Conservation (phyloP, 2,797 vertebrate species). For the Chelonia mydas region DNA sequence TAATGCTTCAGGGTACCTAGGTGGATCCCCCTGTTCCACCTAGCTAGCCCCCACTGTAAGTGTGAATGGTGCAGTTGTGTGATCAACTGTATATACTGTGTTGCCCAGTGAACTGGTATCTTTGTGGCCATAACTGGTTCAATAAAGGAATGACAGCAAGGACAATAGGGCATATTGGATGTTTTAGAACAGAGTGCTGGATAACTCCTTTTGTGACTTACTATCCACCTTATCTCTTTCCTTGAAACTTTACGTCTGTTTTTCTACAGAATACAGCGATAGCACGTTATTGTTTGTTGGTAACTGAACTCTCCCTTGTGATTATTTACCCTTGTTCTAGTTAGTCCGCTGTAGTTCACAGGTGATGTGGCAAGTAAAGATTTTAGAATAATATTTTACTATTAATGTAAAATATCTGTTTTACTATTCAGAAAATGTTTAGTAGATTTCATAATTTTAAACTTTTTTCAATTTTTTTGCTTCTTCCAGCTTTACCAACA, state of each 20-base stretch:
- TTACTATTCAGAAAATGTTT: neutral
- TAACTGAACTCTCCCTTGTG: neutral
- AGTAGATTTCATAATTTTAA: neutral
- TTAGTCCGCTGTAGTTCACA: neutral
- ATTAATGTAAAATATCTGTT: neutral
- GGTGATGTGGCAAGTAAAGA: neutral
- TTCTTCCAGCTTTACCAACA: conserved; percentile 96
- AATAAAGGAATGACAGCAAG: neutral
- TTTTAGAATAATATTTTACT: neutral
- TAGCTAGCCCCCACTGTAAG: neutral
- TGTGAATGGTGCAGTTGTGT: neutral
- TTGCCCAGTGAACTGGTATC: neutral
- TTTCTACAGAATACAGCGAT: neutral
- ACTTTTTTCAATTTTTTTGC: neutral
- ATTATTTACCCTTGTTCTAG: neutral
- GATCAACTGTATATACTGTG: neutral
- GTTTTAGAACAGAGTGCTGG: neutral
- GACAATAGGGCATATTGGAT: neutral
- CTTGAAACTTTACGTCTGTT: neutral
- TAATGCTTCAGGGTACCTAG: neutral
- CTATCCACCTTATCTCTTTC: neutral
- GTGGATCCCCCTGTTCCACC: neutral
- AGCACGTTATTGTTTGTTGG: neutral
- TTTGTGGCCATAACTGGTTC: neutral
- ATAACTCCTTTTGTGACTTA: neutral